A percentile compares a stretch with the other conserved stretches of the same genome.
These are phyloP conservation scores for Siderastrea siderea DNA, from an alignment of 92 coral and sea anemone genomes.

Conservation along the genomic window DNA sequence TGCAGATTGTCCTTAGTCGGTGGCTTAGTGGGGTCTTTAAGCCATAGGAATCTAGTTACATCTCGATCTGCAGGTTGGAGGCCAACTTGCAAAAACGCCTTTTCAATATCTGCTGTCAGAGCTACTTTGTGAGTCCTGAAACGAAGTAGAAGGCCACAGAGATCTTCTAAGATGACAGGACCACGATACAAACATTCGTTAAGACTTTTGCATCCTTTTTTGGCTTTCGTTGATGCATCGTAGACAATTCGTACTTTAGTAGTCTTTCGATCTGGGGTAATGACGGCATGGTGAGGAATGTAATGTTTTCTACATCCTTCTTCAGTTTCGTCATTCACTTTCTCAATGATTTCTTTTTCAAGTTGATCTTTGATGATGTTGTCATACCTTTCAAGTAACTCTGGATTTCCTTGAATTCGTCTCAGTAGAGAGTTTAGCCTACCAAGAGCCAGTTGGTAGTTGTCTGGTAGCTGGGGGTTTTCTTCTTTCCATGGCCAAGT, in stretches of 20 bases:
- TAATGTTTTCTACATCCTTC: slow-evolving; percentile 28
- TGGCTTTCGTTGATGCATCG: slow-evolving; percentile 43
- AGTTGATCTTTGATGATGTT: slow-evolving; percentile 15
- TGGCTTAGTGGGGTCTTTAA: slow-evolving; percentile 47
- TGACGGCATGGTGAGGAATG: slow-evolving; percentile 37
- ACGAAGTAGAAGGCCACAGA: slow-evolving; percentile 4
- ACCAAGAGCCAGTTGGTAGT: slow-evolving; percentile 41
- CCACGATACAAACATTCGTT: too few relatives aligned
- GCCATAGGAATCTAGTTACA: slow-evolving; percentile 47
- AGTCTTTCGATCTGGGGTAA: slow-evolving; percentile 21
- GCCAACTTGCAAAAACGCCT: slow-evolving; percentile 38
- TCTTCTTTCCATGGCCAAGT: slow-evolving; percentile 50
- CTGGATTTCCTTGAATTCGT: too few relatives aligned
- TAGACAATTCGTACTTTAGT: slow-evolving; percentile 38
- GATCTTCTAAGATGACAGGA: too few relatives aligned
- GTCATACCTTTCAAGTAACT: not conserved
- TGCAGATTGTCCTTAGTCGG: too few relatives aligned
- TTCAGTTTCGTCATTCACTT: slow-evolving; percentile 1
- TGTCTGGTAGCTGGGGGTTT: slow-evolving; percentile 9
- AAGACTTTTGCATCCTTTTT: slow-evolving; percentile 3
- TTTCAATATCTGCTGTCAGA: too few relatives aligned
- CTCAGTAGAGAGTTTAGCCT: too few relatives aligned
- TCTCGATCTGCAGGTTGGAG: slow-evolving; percentile 21
- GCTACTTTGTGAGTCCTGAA: slow-evolving; percentile 4
- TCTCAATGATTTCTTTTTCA: slow-evolving; percentile 24